Evolutionary conservation across 2,113 vertebrate genomes (phyloP).

Genomic region (Oncorhynchus kisutch): DNA sequence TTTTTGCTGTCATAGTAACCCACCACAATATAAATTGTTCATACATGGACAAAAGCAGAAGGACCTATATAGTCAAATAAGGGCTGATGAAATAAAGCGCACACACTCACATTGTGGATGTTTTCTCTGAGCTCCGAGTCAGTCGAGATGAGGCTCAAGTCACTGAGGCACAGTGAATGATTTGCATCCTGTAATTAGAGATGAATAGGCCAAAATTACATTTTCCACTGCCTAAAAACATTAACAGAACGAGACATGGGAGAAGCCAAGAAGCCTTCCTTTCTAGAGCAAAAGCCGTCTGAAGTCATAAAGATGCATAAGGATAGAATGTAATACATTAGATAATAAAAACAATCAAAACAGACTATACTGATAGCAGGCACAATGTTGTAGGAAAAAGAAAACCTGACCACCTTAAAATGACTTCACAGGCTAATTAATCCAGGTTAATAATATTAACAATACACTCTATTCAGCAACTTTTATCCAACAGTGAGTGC

Average conservation of each 20-base stretch:
- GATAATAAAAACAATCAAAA: not conserved
- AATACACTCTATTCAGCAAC: too few species aligned
- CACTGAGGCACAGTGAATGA: constrained; percentile 95
- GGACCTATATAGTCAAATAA: not conserved
- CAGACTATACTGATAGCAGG: not conserved
- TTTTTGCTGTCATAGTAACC: not conserved
- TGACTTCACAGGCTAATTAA: not conserved
- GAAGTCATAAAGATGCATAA: not conserved
- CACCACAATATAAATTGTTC: too few species aligned
- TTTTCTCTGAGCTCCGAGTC: constrained; percentile 92
- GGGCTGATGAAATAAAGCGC: constrained; percentile 8
- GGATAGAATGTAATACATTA: not conserved
- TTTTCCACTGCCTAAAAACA: not conserved
- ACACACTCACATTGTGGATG: constrained; percentile 82
- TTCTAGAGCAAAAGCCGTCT: not conserved
- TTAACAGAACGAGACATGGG: not conserved
- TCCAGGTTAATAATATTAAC: not conserved
- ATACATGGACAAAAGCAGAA: not conserved
- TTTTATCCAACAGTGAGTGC: not conserved
- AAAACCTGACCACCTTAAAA: not conserved
- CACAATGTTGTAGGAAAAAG: not conserved
- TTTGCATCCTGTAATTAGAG: constrained; percentile 85
- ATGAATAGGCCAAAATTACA: not conserved
- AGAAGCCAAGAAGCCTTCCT: not conserved
- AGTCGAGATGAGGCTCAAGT: constrained; percentile 93